Percentiles rank a stretch among this genome's conserved stretches.
Evolutionary conservation across 2,888 invertebrate genomes (phyloP).

Genomic region (Sericinus montela): DNA sequence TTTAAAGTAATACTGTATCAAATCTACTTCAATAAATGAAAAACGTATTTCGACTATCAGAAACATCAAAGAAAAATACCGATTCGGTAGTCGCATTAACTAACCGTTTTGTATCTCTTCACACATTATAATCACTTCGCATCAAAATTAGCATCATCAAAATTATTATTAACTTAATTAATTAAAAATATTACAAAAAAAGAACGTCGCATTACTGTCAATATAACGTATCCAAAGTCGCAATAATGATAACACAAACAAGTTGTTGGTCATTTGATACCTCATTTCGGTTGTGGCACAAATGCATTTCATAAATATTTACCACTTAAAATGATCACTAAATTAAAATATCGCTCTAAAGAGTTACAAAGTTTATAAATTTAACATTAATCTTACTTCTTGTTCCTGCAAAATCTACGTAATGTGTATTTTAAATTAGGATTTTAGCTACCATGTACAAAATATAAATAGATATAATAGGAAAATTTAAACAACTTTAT

Average conservation of each 20-base stretch:
- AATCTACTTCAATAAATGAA: too few relatives aligned
- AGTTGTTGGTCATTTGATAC: conserved; percentile 57
- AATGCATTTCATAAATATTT: conserved; percentile 17
- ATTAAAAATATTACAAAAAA: conserved; percentile 1
- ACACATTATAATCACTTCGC: neutral
- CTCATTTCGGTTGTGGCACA: conserved; percentile 31
- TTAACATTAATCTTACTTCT: neutral
- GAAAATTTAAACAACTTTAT: too few relatives aligned
- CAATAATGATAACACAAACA: conserved; percentile 52
- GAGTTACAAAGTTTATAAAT: conserved; percentile 1
- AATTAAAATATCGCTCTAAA: conserved; percentile 2
- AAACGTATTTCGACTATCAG: too few relatives aligned
- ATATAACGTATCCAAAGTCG: conserved; percentile 46
- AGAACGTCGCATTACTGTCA: conserved; percentile 51
- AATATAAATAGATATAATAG: too few relatives aligned
- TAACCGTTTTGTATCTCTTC: too few relatives aligned
- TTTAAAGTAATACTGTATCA: too few relatives aligned
- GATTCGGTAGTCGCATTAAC: too few relatives aligned
- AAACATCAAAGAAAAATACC: too few relatives aligned
- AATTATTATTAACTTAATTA: neutral
- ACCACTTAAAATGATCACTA: conserved; percentile 3
- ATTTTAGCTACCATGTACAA: too few relatives aligned
- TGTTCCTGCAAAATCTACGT: too few relatives aligned
- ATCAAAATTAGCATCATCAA: neutral
- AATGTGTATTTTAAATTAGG: too few relatives aligned